Base-by-base conservation (phyloP, 2,113 vertebrate genomes). In the Lagopus muta region DNA sequence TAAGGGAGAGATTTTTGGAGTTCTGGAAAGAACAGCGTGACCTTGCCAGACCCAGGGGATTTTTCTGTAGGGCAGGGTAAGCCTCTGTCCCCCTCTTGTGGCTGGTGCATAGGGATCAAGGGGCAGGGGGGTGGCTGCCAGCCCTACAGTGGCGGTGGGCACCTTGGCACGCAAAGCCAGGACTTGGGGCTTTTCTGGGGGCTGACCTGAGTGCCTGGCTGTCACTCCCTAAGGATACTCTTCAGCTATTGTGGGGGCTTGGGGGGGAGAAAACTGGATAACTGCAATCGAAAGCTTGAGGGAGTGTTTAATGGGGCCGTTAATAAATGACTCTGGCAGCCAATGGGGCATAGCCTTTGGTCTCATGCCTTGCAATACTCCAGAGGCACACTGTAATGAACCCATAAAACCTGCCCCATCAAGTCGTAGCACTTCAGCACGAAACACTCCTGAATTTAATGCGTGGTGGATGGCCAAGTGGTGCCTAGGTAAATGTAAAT, bases 281-380 rank as follows among this genome's bases (percentile, higher is more conserved):
- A 92, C 62, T 94, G 85, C 86, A 95, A 83, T 88, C 7, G 8
- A 70, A 91, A 91, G 88, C 94, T 89, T 38, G 84, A 91, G 94
- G 70, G 86, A 80, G 77, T 66, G 81, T 94, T 92, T 92, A 96
- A 92, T 93, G 50, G 92, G 71, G 45, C 85, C 71, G 36, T 94
- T 94, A 94, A 93, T 92, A 94, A 91, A 82, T 74, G 85, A 94
- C 86, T 73, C 34, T 64, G 86, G 79, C 93, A 95, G 94, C 82
- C 62, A 83, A 57, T 95, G 90, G 83, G 78, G 86, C 77, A 25
- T 69, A 78, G 78, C 88, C 84, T 92, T 94, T 93, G 91, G 86
- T 96, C 84, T 93, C 77, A 12, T 92, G 88, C 74, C 93, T 92
- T 65, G 82, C 82, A 66, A 57, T 79, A 21, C 48, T 91, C 89